Conservation (phyloP, 2,797 vertebrate genomes). For the Megalops cyprinoides region DNA sequence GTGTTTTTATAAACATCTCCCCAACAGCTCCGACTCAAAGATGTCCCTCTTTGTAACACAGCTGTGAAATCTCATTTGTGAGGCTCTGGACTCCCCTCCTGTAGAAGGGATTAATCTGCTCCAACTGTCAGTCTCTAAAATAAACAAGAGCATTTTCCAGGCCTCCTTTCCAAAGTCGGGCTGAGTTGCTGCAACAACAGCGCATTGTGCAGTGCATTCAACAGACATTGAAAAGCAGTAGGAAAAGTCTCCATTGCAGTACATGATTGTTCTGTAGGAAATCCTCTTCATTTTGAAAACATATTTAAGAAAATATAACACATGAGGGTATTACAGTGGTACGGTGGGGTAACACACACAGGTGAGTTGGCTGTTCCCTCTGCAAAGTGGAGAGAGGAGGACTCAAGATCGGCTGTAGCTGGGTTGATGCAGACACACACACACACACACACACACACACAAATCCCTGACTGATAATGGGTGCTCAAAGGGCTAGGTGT, state of each 20-base stretch:
- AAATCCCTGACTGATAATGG: not conserved
- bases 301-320: not conserved
- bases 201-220: too few relatives aligned
- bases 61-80: too few relatives aligned
- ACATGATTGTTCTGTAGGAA: not conserved
- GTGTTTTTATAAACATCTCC: too few relatives aligned
- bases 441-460: not conserved
- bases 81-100: not conserved
- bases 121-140: not conserved
- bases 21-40: too few relatives aligned
- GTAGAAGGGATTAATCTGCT: too few relatives aligned
- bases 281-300: not conserved
- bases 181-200: too few relatives aligned
- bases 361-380: not conserved
- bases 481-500: too few relatives aligned
- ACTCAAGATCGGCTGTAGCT: not conserved
- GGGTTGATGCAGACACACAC: not conserved
- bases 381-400: not conserved
- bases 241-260: not conserved
- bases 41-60: too few relatives aligned
- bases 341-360: not conserved
- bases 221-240: too few relatives aligned
- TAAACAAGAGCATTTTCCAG: too few relatives aligned
- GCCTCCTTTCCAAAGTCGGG: too few relatives aligned
- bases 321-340: too few relatives aligned